Evolutionary conservation across 2,797 vertebrate genomes (phyloP), one percentile per base, ranked within the genome.

Genomic region (Tarsius wallacei): DNA sequence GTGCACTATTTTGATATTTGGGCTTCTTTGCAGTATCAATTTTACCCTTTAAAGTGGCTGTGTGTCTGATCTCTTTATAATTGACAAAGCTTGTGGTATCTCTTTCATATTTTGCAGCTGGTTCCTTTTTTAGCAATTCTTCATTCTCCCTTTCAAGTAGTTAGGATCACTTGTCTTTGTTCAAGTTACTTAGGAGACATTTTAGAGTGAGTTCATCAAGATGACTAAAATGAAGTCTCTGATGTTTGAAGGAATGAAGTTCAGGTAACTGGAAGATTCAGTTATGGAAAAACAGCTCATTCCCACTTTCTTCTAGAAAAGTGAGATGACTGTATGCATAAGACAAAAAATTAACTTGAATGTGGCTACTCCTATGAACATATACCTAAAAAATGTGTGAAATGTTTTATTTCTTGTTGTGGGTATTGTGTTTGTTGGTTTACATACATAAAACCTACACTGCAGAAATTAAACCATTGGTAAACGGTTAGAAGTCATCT

Each of bases 331-430:
- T 76, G 24, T 91, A 80, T 87, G 53, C 61, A 76, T 80, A 66
- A 96, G 33, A 91, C 59, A 74, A 28, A 93, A 90, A 86, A 88
- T 76, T 94, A 96, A 80, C 63, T 63, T 76, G 42, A 93, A 80
- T 94, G 66, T 87, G 14, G 22, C 53, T 71, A 51, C 33, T 89
- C 19, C 47, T 11, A 49, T 87, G 51, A 90, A 90, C 2, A 63
- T 68, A 82, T 7, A 77, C 31, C 47, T 87, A 91, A 70, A 84
- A 47, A 85, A 66, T 85, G 53, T 85, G 33, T 49, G 28, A 93
- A 96, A 21, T 78, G 9, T 94, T 95, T 80, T 89, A n/a, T 94
- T 96, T 83, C 47, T 80, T 93, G 21, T 84, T 93, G 21, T 84
- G 31, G 47, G 17, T 14, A 66, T 55, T 76, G 28, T 51, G 26